Evolutionary conservation across 2,888 invertebrate genomes (phyloP).

Genomic region (Osmoderma eremita): DNA sequence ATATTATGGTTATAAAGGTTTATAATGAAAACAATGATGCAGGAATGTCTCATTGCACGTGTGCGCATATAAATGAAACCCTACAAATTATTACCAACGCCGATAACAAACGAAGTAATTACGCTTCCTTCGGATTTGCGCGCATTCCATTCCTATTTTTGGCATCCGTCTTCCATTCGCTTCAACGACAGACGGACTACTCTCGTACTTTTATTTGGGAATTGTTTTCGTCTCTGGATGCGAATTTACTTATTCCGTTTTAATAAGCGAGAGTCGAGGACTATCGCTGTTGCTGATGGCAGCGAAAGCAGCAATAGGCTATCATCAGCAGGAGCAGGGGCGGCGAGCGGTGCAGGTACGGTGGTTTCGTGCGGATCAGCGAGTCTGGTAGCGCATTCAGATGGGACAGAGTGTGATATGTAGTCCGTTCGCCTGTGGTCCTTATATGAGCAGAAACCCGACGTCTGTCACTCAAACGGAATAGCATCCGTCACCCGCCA

Average conservation of each 20-base stretch:
- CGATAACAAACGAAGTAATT: constrained; percentile 30
- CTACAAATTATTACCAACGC: neutral
- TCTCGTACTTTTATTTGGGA: constrained; percentile 26
- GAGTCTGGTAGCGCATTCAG: constrained; percentile 43
- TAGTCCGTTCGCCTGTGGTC: constrained; percentile 58
- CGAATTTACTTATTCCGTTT: constrained; percentile 50
- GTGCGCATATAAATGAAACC: too few relatives aligned
- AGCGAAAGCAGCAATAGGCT: constrained; percentile 8
- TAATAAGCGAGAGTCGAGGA: constrained; percentile 48
- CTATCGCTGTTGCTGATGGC: constrained; percentile 28
- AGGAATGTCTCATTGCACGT: too few relatives aligned
- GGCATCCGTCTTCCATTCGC: constrained; percentile 23
- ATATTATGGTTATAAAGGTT: too few relatives aligned
- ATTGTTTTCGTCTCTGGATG: constrained; percentile 39
- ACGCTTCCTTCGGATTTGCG: constrained; percentile 15
- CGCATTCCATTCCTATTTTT: constrained; percentile 34
- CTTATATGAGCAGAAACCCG: constrained; percentile 58
- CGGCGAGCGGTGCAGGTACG: neutral
- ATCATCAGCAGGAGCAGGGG: neutral
- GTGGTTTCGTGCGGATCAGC: neutral
- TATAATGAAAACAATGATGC: too few relatives aligned
- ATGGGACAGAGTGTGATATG: constrained; percentile 57
- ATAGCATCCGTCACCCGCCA: constrained; percentile 60
- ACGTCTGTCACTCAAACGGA: constrained; percentile 62
- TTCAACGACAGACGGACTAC: constrained; percentile 10